Conservation (phyloP, 1,140 invertebrate genomes). For the Goniozus legneri region DNA sequence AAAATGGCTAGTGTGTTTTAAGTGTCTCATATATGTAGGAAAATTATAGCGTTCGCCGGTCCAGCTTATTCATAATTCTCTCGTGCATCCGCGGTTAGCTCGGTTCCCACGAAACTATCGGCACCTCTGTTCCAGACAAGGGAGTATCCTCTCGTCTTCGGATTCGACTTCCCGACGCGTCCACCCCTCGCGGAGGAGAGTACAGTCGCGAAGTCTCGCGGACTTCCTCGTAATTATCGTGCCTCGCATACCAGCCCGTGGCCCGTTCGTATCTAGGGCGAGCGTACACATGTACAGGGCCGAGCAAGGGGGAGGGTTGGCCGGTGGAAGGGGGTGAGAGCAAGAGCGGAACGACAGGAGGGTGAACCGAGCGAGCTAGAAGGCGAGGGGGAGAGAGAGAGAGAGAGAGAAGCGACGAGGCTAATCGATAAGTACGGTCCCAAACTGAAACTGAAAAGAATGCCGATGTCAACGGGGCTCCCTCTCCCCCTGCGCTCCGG, state of each 20-base stretch:
- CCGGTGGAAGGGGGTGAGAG: no score
- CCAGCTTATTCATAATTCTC: no score
- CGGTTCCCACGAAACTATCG: no score
- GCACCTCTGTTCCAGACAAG: no score
- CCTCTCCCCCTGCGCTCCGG: no score
- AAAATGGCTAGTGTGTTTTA: no score
- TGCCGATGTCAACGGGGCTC: conserved; percentile 15
- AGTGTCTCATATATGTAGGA: no score
- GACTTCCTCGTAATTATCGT: conserved; percentile 29
- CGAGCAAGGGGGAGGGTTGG: no score
- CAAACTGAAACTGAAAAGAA: conserved; percentile 27
- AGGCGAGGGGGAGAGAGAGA: no score
- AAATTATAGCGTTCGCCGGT: no score
- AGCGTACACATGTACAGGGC: conserved; percentile 20
- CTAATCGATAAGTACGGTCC: conserved; percentile 29
- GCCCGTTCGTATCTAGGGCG: conserved; percentile 26
- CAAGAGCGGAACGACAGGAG: conserved; percentile 30
- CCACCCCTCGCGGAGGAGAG: conserved; percentile 5
- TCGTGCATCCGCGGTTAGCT: no score
- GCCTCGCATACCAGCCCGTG: conserved; percentile 22
- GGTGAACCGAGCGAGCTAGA: no score
- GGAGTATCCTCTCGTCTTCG: conserved; percentile 7
- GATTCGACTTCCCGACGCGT: conserved; percentile 11
- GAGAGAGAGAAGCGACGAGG: conserved; percentile 20
- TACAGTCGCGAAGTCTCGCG: neutral